Percentiles rank a stretch among this genome's conserved stretches.
Conservation (phyloP, 2,888 invertebrate species). For the Schizaphis graminum region DNA sequence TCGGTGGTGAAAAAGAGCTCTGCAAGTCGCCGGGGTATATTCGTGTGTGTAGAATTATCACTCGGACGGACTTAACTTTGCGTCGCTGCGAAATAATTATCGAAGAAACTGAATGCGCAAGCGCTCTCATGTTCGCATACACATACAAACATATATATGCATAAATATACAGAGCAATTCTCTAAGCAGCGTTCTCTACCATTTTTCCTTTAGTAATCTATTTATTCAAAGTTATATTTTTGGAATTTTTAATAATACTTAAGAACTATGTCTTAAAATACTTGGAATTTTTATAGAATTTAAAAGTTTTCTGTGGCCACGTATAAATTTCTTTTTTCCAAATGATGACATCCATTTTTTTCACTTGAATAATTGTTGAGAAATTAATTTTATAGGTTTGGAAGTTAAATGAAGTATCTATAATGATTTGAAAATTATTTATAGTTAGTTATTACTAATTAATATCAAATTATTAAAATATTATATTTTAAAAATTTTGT, state of each 20-base stretch:
- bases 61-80: constrained; percentile 34
- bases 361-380: background rate
- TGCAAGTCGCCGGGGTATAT: background rate
- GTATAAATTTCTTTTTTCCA: background rate
- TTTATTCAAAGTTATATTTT: background rate
- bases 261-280: background rate
- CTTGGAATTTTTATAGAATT: background rate
- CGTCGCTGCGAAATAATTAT: constrained; percentile 56
- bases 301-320: background rate
- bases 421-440: background rate
- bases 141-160: background rate
- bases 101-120: background rate
- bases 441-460: background rate
- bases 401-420: background rate
- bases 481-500: background rate
- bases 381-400: background rate
- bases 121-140: too few species aligned
- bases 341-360: background rate
- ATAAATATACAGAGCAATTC: background rate
- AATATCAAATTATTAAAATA: background rate
- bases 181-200: background rate
- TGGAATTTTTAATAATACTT: background rate
- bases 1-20: background rate
- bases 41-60: background rate
- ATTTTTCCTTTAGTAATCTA: background rate